Evolutionary conservation across 2,888 invertebrate species (phyloP).

Genomic region (Hypomecis atomaria): DNA sequence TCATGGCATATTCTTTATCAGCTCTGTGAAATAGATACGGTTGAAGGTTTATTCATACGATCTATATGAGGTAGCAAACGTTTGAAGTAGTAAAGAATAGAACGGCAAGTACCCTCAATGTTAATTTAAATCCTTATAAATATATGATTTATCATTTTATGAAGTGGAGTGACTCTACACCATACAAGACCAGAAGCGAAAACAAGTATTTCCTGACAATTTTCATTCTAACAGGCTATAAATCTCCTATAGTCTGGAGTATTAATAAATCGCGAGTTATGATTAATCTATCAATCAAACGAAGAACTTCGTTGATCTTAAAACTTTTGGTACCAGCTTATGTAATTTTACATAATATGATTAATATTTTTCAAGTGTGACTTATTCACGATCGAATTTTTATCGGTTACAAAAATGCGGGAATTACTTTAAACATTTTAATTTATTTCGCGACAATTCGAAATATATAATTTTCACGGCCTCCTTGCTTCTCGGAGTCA

Average conservation of each 20-base stretch:
- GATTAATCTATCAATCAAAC: constrained; percentile 21
- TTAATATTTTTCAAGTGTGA: neutral
- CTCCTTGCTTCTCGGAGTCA: constrained; percentile 6
- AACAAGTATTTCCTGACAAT: neutral
- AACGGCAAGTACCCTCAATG: no score
- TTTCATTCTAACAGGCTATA: neutral
- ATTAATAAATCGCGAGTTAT: neutral
- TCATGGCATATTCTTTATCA: no score
- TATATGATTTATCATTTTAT: no score
- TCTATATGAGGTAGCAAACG: no score
- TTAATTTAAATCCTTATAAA: no score
- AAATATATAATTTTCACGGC: neutral
- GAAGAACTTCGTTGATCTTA: constrained; percentile 13
- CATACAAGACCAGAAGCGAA: constrained; percentile 4
- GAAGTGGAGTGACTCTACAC: neutral
- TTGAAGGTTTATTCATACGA: no score
- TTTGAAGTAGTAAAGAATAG: no score
- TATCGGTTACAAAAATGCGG: neutral
- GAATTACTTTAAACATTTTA: neutral
- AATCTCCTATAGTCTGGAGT: neutral
- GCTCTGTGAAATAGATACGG: no score
- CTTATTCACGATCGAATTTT: neutral
- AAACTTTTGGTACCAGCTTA: neutral
- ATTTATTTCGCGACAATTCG: neutral
- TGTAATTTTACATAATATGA: neutral